Conservation (phyloP, 2,797 vertebrate species). For the Allobates femoralis region DNA sequence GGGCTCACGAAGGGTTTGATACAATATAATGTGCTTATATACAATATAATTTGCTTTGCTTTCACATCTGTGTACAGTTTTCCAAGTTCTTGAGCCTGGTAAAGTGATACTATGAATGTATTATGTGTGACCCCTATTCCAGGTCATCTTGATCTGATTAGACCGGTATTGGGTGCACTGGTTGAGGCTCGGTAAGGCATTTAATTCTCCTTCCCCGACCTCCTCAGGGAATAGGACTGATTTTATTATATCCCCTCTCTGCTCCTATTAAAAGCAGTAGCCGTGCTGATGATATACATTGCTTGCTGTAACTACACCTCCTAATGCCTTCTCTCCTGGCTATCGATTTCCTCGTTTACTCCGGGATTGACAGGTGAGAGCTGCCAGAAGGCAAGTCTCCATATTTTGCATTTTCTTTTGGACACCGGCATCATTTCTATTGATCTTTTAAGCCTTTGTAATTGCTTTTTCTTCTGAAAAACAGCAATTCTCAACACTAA, state of each 20-base stretch:
- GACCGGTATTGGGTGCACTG: conserved; percentile 15
- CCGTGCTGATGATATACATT: conserved; percentile 57
- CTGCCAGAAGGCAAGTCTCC: conserved; percentile 56
- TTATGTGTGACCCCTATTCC: conserved; percentile 44
- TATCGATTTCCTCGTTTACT: conserved; percentile 66
- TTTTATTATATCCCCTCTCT: conserved; percentile 58
- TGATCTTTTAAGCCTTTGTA: conserved; percentile 67
- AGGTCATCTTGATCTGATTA: conserved; percentile 39
- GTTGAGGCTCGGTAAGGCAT: conserved; percentile 40
- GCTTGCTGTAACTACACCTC: conserved; percentile 57
- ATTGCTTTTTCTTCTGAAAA: conserved; percentile 68
- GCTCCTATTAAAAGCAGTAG: conserved; percentile 57
- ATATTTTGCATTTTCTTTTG: conserved; percentile 63
- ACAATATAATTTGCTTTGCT: neutral
- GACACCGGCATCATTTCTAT: conserved; percentile 68
- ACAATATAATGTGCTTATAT: neutral
- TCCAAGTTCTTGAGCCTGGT: neutral
- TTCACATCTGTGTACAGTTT: neutral
- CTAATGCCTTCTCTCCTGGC: conserved; percentile 60
- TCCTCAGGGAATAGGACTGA: conserved; percentile 59
- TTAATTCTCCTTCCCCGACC: conserved; percentile 35
- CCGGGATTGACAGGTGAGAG: conserved; percentile 56
- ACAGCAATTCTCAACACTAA: conserved; percentile 63
- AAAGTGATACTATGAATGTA: conserved; percentile 6
- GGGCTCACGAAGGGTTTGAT: neutral